Percentiles rank a stretch among this genome's conserved stretches.
Evolutionary conservation across 2,888 invertebrate genomes (phyloP).

Genomic region (Drosophila acutilabella): DNA sequence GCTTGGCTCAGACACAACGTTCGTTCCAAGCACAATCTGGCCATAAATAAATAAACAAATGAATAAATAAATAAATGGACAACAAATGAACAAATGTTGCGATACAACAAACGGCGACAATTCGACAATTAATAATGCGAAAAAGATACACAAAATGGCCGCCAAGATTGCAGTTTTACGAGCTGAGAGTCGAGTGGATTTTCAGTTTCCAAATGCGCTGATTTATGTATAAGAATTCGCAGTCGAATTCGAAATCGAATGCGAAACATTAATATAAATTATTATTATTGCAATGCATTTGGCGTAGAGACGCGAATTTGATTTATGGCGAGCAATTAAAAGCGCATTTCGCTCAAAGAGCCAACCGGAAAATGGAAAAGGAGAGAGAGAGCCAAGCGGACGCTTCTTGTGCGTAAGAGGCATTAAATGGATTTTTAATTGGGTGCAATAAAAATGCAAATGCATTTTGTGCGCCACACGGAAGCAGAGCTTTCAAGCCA

Average conservation of each 20-base stretch:
- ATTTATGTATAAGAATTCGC: constrained; percentile 67
- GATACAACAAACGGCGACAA: constrained; percentile 37
- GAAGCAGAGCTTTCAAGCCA: constrained; percentile 1
- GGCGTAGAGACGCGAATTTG: constrained; percentile 50
- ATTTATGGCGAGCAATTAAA: constrained; percentile 82
- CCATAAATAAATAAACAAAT: constrained; percentile 42
- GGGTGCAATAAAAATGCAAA: constrained; percentile 62
- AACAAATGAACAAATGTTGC: constrained; percentile 59
- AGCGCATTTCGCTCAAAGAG: constrained; percentile 65
- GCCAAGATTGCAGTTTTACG: constrained; percentile 67
- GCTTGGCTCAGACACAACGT: constrained; percentile 42
- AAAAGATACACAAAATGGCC: constrained; percentile 68
- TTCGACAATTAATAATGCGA: constrained; percentile 67
- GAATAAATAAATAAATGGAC: constrained; percentile 51
- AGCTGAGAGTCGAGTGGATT: constrained; percentile 33
- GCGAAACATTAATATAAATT: constrained; percentile 54
- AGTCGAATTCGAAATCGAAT: constrained; percentile 35
- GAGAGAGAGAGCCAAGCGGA: not conserved
- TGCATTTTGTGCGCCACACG: constrained; percentile 15
- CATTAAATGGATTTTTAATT: constrained; percentile 76
- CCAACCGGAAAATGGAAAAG: constrained; percentile 25
- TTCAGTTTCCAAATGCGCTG: constrained; percentile 37
- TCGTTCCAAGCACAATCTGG: constrained; percentile 28
- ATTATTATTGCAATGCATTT: constrained; percentile 52
- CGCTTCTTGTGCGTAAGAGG: constrained; percentile 30